Base-by-base conservation (phyloP, 1,140 invertebrate species). In the Drosophila seguyi region DNA sequence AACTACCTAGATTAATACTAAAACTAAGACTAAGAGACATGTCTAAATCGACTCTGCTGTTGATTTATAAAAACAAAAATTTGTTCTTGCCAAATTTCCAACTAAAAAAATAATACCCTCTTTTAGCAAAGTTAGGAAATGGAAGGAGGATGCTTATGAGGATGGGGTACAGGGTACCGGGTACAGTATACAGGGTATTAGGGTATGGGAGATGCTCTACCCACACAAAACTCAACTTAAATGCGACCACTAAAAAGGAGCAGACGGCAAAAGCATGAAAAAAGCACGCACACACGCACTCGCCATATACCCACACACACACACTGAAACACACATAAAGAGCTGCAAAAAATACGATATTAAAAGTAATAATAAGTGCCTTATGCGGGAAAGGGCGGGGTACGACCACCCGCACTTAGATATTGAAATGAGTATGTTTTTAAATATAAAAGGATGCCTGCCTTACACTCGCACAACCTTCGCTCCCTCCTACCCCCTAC, bases 321-420 rank as follows among this genome's bases (percentile, higher is more conserved):
- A 44, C 20, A 18, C 41, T 38, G n/a, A 31, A 27, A 69, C 58
- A 56, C 58, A 58, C 36, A 41, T 50, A 47, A 53, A 57, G 39
- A 62, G 58, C 44, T 57, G 61, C 42, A 72, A 69, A 57, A 57
- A 45, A 65, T 71, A 75, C 61, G 78, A 82, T 86, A 91, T 90
- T 91, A 91, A 91, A 91, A 87, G 82, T 91, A 91, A 91, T 91
- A 91, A 90, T 87, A 91, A 91, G 90, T 91, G 79, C 83, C 85
- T 87, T 79, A 36, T 39, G 36, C 16, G 52, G 14, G 16, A 22
- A 38, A 18, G 48, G 42, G 29, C 39, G 45, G 39, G 58, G 45
- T 2, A 20, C n/a, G 71, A 74, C 79, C 72, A 68, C 61, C 71
- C 84, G 69, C 71, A 78, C 82, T 87, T 77, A 82, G 81, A 88